Conservation (phyloP, 2,888 invertebrate genomes). For the Apamea monoglypha region DNA sequence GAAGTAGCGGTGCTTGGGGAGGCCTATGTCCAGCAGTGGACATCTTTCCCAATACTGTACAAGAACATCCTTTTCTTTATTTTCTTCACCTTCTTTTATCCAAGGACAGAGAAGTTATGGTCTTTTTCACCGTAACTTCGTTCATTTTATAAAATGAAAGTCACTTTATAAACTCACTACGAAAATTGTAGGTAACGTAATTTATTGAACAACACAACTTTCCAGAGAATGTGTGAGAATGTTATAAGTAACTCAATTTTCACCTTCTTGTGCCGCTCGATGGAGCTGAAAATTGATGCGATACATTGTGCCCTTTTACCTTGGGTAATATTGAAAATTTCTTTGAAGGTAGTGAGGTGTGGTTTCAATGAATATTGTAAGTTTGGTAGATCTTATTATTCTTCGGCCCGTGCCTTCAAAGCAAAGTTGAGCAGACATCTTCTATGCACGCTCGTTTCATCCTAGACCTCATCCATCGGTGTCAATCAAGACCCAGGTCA, state of each 20-base stretch:
- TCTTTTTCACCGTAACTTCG: not conserved
- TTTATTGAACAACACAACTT: constrained; percentile 37
- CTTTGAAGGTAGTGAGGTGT: not conserved
- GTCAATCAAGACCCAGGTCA: too few species aligned
- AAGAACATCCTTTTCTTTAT: too few species aligned
- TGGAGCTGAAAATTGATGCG: constrained; percentile 37
- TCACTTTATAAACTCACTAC: not conserved
- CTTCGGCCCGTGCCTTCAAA: not conserved
- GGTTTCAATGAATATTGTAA: not conserved
- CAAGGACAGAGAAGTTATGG: not conserved
- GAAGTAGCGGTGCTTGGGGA: too few species aligned
- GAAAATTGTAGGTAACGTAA: constrained; percentile 22
- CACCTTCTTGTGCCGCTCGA: constrained; percentile 10
- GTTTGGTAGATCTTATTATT: not conserved
- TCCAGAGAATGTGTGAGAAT: constrained; percentile 17
- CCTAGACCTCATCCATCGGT: too few species aligned
- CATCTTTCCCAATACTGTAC: too few species aligned
- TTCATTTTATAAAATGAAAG: constrained; percentile 35
- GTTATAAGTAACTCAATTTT: constrained; percentile 37
- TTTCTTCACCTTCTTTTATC: not conserved
- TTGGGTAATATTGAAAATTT: not conserved
- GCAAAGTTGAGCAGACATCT: too few species aligned
- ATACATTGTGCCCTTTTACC: not conserved
- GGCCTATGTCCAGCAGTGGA: too few species aligned
- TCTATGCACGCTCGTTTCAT: too few species aligned